Evolutionary conservation across 1,140 invertebrate species (phyloP).

Genomic region (Oncopeltus fasciatus): DNA sequence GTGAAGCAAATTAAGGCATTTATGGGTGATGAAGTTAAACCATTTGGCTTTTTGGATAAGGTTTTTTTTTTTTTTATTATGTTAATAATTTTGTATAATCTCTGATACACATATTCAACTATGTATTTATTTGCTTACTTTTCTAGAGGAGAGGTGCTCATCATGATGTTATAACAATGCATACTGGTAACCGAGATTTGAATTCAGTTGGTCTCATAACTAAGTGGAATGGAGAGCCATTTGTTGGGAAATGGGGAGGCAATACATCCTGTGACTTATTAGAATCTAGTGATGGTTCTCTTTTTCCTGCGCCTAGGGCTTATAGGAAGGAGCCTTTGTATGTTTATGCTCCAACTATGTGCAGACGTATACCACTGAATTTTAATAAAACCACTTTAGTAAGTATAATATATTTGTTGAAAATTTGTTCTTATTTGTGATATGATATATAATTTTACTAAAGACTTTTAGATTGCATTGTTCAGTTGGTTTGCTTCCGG

Average conservation of each 20-base stretch:
- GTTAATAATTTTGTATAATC: background rate
- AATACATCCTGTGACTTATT: constrained; percentile 9
- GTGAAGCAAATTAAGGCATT: background rate
- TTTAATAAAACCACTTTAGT: constrained; percentile 11
- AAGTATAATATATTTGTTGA: background rate
- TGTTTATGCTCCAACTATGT: constrained; percentile 14
- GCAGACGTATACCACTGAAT: constrained; percentile 7
- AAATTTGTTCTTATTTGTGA: no score
- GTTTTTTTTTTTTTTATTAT: background rate
- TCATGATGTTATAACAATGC: background rate
- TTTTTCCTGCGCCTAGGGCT: constrained; percentile 9
- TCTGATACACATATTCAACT: background rate
- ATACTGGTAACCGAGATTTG: background rate
- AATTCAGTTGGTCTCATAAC: background rate
- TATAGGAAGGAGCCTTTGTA: background rate
- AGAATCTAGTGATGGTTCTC: constrained; percentile 8
- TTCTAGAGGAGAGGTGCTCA: background rate
- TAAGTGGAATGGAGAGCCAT: background rate
- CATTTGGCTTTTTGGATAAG: background rate
- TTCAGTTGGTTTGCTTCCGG: no score
- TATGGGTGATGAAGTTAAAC: background rate
- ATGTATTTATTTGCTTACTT: background rate
- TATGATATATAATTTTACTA: no score
- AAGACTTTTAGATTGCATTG: no score
- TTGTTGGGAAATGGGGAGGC: constrained; percentile 13